Percentiles rank a stretch among this genome's conserved stretches.
Evolutionary conservation across 2,888 invertebrate genomes (phyloP).

Genomic region (Trissolcus brochymenae): DNA sequence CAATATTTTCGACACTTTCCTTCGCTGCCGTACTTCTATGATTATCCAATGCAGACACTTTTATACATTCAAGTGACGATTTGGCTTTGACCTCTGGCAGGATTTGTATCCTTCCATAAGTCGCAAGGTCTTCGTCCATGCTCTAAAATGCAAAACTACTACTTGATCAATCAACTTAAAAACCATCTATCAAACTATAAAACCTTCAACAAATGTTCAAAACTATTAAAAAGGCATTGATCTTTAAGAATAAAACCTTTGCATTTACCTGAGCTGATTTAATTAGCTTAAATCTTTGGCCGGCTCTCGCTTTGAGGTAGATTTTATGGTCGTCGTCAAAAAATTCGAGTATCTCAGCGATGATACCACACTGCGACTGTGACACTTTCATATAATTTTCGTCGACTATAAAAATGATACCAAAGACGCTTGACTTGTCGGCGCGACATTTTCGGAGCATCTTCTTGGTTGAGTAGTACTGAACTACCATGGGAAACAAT

Average conservation of each 20-base stretch:
- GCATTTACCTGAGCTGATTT: slow-evolving; percentile 17
- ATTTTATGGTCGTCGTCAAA: slow-evolving; percentile 31
- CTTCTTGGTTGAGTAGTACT: slow-evolving; percentile 4
- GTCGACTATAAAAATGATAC: slow-evolving; percentile 28
- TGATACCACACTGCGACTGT: slow-evolving; percentile 31
- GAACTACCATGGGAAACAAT: slow-evolving; percentile 42
- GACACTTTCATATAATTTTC: not conserved
- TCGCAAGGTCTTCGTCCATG: slow-evolving; percentile 7
- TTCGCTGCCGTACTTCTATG: slow-evolving; percentile 13
- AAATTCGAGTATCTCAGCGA: slow-evolving; percentile 51
- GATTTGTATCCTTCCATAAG: slow-evolving; percentile 40
- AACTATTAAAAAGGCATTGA: no score
- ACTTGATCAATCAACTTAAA: not conserved
- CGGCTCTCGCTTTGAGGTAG: slow-evolving; percentile 43
- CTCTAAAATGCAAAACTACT: not conserved
- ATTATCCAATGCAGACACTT: slow-evolving; percentile 38
- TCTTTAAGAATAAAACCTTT: not conserved
- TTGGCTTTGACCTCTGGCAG: slow-evolving; percentile 43
- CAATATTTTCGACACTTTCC: not conserved
- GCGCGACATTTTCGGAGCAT: slow-evolving; percentile 38
- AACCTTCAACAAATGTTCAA: no score
- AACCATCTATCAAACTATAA: not conserved
- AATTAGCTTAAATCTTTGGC: slow-evolving; percentile 43
- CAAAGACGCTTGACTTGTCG: slow-evolving; percentile 37
- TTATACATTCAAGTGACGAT: slow-evolving; percentile 30